Conservation (phyloP, 2,888 invertebrate genomes). For the Aspidiotus rigidus region DNA sequence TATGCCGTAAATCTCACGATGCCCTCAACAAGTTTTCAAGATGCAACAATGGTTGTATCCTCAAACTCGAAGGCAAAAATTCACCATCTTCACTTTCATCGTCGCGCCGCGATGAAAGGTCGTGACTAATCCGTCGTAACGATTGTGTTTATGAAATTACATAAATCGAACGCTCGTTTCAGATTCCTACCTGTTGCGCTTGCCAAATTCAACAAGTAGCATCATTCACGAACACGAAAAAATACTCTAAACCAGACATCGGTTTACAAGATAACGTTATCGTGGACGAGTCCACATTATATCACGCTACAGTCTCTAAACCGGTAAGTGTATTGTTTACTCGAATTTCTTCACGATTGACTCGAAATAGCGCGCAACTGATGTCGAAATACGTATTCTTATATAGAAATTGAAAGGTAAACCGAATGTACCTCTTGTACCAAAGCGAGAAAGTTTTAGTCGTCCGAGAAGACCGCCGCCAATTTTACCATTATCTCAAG, state of each 20-base stretch:
- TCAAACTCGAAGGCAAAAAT: too few relatives aligned
- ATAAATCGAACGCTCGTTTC: conserved; percentile 23
- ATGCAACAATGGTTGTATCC: too few relatives aligned
- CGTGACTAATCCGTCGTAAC: too few relatives aligned
- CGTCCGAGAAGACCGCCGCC: conserved; percentile 1
- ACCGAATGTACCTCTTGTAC: conserved; percentile 6
- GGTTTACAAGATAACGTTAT: conserved; percentile 27
- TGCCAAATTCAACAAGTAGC: conserved; percentile 53
- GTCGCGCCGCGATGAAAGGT: too few relatives aligned
- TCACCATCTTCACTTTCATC: too few relatives aligned
- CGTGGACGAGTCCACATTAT: conserved; percentile 15
- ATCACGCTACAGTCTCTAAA: conserved; percentile 1
- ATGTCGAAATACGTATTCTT: background rate
- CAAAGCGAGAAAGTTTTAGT: conserved; percentile 16
- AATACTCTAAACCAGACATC: conserved; percentile 25
- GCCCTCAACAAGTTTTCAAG: too few relatives aligned
- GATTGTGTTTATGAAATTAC: too few relatives aligned
- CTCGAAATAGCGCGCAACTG: background rate
- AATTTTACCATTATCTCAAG: conserved; percentile 19
- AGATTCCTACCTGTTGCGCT: conserved; percentile 71
- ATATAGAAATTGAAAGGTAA: conserved; percentile 16
- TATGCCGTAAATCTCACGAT: too few relatives aligned
- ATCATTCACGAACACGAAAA: conserved; percentile 27
- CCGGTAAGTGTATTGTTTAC: background rate
- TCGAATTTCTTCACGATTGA: background rate